Percentiles rank a stretch among this genome's conserved stretches.
phyloP scores from a whole-genome alignment of 2,888 invertebrate species.

The Mimachlamys varia region DNA sequence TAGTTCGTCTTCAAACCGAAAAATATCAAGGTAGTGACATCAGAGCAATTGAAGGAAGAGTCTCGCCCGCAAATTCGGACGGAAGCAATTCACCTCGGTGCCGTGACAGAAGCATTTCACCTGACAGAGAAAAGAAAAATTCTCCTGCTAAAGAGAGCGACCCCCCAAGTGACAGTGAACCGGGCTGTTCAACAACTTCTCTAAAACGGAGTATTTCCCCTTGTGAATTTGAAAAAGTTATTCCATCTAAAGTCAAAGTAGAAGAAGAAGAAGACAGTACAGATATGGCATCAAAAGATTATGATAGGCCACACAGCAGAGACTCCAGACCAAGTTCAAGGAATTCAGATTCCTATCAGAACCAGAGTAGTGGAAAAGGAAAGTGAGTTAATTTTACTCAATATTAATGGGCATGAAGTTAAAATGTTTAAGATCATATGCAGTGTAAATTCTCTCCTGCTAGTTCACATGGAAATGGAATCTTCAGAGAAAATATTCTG shows the following conservation, averaged over 20 bases:
- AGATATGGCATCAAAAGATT: constrained; percentile 23
- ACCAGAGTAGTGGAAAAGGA: background rate
- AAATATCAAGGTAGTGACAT: constrained; percentile 26
- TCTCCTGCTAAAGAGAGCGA: background rate
- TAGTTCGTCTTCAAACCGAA: background rate
- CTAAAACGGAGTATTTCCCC: background rate
- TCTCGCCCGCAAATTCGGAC: background rate
- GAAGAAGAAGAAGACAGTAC: background rate
- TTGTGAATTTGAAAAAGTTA: constrained; percentile 10
- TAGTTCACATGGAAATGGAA: too few relatives aligned
- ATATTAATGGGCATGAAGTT: background rate
- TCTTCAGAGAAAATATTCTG: too few relatives aligned
- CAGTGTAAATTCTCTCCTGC: too few relatives aligned
- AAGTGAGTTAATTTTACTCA: background rate
- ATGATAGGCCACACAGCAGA: background rate
- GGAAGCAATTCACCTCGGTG: background rate
- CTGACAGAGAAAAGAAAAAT: background rate
- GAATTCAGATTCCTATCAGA: background rate
- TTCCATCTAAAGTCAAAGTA: background rate
- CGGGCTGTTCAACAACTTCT: background rate
- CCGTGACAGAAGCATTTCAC: background rate
- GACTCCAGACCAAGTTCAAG: background rate
- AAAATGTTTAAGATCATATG: too few relatives aligned
- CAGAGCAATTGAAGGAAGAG: constrained; percentile 2
- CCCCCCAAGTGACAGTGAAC: background rate